A percentile compares a stretch with the other conserved stretches of the same genome.
Evolutionary conservation across 2,888 invertebrate species (phyloP).

Genomic region (Microctonus hyperodae): DNA sequence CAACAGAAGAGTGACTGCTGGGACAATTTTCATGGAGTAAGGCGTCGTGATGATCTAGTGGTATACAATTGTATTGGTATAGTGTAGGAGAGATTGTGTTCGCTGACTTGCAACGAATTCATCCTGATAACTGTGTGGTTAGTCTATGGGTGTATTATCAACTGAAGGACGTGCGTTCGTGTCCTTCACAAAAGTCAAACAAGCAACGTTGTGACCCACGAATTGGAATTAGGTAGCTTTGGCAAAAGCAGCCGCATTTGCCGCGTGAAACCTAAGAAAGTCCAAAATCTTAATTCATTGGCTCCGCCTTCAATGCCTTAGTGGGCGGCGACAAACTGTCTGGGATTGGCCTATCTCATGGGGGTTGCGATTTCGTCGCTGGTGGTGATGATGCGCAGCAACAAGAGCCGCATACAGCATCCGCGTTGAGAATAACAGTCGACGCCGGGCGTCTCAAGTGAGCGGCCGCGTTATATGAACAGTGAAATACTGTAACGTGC

Average conservation of each 20-base stretch:
- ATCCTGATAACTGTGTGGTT: neutral
- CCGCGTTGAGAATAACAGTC: conserved; percentile 48
- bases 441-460: conserved; percentile 59
- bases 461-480: conserved; percentile 33
- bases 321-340: conserved; percentile 52
- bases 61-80: neutral
- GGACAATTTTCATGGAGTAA: neutral
- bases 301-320: conserved; percentile 52
- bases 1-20: neutral
- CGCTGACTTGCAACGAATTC: neutral
- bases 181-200: conserved; percentile 43
- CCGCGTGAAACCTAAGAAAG: conserved; percentile 47
- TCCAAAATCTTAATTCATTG: conserved; percentile 62
- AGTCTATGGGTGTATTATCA: neutral
- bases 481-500: neutral
- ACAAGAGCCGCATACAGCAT: conserved; percentile 39
- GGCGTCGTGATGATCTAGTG: neutral
- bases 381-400: conserved; percentile 51
- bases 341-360: conserved; percentile 53
- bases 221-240: conserved; percentile 46
- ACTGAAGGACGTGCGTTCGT: neutral
- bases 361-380: conserved; percentile 46
- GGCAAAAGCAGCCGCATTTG: neutral
- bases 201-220: conserved; percentile 33
- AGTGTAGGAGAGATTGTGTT: neutral